These are phyloP conservation scores for Diadumene lineata DNA, from an alignment of 92 coral and sea anemone species.

Conservation along the genomic window DNA sequence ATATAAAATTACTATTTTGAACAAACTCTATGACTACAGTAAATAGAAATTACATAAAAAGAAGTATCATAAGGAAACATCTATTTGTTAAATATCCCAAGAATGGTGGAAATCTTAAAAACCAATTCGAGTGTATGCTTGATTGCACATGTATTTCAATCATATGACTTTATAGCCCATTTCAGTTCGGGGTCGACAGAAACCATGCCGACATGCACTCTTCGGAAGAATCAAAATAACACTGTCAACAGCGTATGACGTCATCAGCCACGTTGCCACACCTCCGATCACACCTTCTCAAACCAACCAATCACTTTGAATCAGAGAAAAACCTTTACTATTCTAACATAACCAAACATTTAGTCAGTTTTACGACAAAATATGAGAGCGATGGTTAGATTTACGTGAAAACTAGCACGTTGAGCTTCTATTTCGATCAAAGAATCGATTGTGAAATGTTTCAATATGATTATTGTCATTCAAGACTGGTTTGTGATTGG, in stretches of 20 bases:
- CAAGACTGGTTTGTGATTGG: conserved; percentile 11
- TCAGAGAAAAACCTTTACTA: background rate
- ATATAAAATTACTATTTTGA: no score
- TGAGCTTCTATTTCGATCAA: background rate
- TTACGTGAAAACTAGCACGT: background rate
- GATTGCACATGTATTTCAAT: background rate
- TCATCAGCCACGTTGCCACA: background rate
- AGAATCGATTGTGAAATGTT: background rate
- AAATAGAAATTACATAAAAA: no score
- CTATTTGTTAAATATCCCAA: background rate
- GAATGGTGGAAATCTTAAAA: no score
- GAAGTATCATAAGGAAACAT: no score
- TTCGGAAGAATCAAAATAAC: background rate
- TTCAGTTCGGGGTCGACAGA: background rate
- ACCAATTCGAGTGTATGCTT: no score
- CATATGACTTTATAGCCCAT: background rate
- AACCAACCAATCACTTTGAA: conserved; percentile 27
- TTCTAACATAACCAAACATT: background rate
- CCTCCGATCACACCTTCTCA: conserved; percentile 37
- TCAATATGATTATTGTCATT: conserved; percentile 11
- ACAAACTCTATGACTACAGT: no score
- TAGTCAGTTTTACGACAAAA: background rate
- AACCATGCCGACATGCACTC: background rate
- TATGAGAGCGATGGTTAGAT: background rate
- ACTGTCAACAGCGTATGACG: background rate